phyloP scores from a whole-genome alignment of 2,113 vertebrate species.

The Phyllostomus discolor region DNA sequence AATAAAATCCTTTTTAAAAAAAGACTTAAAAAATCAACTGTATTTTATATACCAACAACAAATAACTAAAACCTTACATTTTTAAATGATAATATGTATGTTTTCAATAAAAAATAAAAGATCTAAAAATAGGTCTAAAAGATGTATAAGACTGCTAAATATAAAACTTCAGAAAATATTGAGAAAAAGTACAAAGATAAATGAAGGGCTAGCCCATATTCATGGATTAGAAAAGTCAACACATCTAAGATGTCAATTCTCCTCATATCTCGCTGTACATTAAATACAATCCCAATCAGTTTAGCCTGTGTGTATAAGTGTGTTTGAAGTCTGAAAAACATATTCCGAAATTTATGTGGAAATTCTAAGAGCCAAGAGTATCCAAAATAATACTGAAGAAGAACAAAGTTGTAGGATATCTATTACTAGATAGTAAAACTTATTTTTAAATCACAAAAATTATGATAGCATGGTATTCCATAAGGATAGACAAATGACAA shows the following conservation, averaged over 20 bases:
- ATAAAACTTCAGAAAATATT: not conserved
- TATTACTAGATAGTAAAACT: not conserved
- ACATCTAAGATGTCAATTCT: not conserved
- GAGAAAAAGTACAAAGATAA: slow-evolving; percentile 34
- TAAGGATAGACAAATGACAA: not conserved
- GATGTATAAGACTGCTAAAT: not conserved
- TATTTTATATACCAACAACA: slow-evolving; percentile 14
- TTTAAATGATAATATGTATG: not conserved
- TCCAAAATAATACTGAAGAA: not conserved
- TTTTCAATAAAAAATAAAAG: not conserved
- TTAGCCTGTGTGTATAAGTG: not conserved
- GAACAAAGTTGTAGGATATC: not conserved
- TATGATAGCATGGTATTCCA: not conserved
- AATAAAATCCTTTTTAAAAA: no score
- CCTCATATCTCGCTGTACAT: not conserved
- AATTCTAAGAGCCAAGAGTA: not conserved
- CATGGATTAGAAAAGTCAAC: not conserved
- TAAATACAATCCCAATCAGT: not conserved
- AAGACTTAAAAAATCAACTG: not conserved
- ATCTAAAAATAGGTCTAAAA: not conserved
- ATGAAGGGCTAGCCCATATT: not conserved
- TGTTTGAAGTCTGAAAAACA: not conserved
- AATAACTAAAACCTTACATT: not conserved
- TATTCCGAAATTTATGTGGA: not conserved
- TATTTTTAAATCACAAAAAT: not conserved